Conservation (phyloP, 2,797 vertebrate species). For the Prunella strophiata region DNA sequence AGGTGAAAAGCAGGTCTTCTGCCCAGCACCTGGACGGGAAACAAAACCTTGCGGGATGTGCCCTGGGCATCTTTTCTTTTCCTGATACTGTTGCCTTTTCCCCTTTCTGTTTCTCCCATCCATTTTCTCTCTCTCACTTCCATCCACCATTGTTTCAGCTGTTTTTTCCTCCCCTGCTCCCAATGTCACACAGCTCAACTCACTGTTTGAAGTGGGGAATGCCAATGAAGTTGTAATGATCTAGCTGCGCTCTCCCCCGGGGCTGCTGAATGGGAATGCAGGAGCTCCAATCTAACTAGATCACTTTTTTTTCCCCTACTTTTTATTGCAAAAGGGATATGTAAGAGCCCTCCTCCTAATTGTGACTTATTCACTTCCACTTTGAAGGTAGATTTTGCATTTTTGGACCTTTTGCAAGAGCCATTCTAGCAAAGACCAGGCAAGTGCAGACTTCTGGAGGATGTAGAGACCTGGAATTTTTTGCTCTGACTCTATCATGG, state of each 20-base stretch:
- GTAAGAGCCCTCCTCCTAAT: neutral
- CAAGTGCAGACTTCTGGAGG: neutral
- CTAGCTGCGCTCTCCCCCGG: neutral
- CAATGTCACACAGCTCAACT: neutral
- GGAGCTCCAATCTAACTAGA: neutral
- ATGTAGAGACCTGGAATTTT: neutral
- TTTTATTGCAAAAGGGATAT: neutral
- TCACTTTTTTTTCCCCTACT: neutral
- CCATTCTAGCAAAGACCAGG: neutral
- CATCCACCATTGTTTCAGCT: neutral
- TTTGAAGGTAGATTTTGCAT: neutral
- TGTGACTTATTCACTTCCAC: neutral
- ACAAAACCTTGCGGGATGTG: neutral
- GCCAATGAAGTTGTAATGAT: neutral
- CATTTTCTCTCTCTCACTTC: neutral
- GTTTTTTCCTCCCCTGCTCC: neutral
- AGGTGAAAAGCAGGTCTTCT: neutral
- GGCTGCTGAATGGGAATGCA: neutral
- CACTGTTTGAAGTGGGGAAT: neutral
- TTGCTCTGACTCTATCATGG: accelerated
- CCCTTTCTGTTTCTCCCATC: neutral
- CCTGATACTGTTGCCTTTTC: neutral
- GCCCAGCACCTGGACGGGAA: neutral
- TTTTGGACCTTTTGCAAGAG: neutral
- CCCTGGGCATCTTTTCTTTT: neutral